Conservation (phyloP, 2,888 invertebrate species). For the Helobdella robusta region DNA sequence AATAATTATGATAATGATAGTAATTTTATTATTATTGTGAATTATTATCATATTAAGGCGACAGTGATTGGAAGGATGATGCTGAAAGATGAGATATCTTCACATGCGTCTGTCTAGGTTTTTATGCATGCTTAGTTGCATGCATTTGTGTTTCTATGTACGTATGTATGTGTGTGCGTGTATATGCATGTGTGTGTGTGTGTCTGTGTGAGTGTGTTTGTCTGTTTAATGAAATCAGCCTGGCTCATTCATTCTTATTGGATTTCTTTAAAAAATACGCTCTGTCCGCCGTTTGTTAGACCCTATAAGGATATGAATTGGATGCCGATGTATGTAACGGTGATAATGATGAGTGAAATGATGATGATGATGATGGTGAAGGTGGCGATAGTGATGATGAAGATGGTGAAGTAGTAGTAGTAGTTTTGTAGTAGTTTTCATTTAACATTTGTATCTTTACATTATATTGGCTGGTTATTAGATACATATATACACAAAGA, state of each 20-base stretch:
- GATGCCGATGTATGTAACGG: not conserved
- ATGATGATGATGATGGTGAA: slow-evolving; percentile 11
- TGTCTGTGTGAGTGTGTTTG: not conserved
- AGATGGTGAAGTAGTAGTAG: not conserved
- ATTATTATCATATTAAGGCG: too few relatives aligned
- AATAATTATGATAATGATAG: too few relatives aligned
- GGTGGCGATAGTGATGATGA: slow-evolving; percentile 2
- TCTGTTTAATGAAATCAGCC: not conserved
- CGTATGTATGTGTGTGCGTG: not conserved
- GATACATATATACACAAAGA: too few relatives aligned
- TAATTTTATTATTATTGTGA: too few relatives aligned
- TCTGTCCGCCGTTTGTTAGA: too few relatives aligned
- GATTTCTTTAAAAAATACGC: too few relatives aligned
- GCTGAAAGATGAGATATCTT: too few relatives aligned
- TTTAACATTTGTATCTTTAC: too few relatives aligned
- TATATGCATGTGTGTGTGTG: not conserved
- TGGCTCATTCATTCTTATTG: too few relatives aligned
- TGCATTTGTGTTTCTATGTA: not conserved
- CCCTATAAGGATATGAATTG: not conserved
- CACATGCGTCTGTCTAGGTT: not conserved
- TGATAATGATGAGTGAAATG: not conserved
- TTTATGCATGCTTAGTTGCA: not conserved
- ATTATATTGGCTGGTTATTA: too few relatives aligned
- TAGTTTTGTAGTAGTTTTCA: too few relatives aligned
- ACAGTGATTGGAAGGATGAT: too few relatives aligned